These are phyloP conservation scores for Alligator sinensis DNA, from an alignment of 2,113 vertebrate genomes.

Conservation along the genomic window DNA sequence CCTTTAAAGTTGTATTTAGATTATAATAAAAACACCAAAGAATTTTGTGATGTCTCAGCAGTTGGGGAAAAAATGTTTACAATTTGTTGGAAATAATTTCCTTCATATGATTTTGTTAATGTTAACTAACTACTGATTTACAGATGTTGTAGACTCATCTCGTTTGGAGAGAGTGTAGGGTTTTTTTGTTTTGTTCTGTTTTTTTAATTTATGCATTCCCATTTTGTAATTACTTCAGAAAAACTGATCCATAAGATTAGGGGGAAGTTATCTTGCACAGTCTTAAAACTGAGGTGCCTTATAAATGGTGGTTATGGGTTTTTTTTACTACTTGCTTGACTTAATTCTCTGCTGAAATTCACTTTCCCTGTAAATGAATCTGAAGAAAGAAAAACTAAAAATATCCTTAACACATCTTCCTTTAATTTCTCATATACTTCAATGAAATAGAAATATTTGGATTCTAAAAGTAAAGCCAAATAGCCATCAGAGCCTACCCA, in stretches of 20 bases:
- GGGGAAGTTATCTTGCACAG: neutral
- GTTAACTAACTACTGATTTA: slow-evolving; percentile 53
- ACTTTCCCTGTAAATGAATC: slow-evolving; percentile 36
- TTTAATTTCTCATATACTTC: neutral
- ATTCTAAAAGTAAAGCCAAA: slow-evolving; percentile 1
- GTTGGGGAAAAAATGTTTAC: slow-evolving; percentile 77
- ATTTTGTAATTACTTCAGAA: slow-evolving; percentile 60
- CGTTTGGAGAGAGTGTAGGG: slow-evolving; percentile 7
- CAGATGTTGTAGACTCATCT: slow-evolving; percentile 34
- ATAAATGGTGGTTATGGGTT: neutral
- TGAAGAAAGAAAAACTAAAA: slow-evolving; percentile 2
- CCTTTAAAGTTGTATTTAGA: slow-evolving; percentile 32
- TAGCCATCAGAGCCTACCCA: neutral
- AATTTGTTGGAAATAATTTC: slow-evolving; percentile 64
- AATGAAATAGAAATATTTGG: slow-evolving; percentile 12
- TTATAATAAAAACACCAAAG: slow-evolving; percentile 79
- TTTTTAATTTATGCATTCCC: slow-evolving; percentile 42
- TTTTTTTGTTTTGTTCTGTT: neutral
- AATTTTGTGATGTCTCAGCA: slow-evolving; percentile 47
- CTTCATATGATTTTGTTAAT: slow-evolving; percentile 36
- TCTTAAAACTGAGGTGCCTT: slow-evolving; percentile 61
- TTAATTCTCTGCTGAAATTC: slow-evolving; percentile 19
- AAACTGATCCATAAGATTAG: slow-evolving; percentile 35
- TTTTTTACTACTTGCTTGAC: slow-evolving; percentile 35
- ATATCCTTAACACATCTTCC: slow-evolving; percentile 53